Evolutionary conservation across 2,888 invertebrate genomes (phyloP).

Genomic region (Furcula furcula): DNA sequence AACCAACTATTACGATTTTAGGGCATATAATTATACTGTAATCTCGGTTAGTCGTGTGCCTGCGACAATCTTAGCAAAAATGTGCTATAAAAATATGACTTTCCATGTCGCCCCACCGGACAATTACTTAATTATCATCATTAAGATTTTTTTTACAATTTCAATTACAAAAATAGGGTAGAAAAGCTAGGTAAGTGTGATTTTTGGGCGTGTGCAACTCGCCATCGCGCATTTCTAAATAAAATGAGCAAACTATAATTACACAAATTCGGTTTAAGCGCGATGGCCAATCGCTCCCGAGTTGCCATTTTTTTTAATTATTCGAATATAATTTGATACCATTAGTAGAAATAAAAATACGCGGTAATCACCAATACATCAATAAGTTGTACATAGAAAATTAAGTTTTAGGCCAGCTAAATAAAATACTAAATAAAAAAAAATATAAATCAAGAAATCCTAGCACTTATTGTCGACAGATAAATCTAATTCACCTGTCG

Average conservation of each 20-base stretch:
- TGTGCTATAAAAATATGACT: slow-evolving; percentile 38
- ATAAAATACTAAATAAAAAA: slow-evolving; percentile 20
- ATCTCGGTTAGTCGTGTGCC: too few relatives aligned
- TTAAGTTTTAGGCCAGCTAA: slow-evolving; percentile 41
- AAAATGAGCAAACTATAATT: background rate
- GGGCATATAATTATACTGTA: too few relatives aligned
- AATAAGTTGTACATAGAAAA: slow-evolving; percentile 6
- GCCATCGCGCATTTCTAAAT: background rate
- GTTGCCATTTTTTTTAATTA: background rate
- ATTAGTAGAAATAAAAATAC: background rate
- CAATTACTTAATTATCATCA: slow-evolving; percentile 1
- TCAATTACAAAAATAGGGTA: slow-evolving; percentile 27
- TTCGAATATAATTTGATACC: background rate
- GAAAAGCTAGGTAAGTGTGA: slow-evolving; percentile 10
- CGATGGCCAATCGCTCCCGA: background rate
- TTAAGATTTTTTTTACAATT: slow-evolving; percentile 6
- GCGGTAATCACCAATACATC: background rate
- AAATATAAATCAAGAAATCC: background rate
- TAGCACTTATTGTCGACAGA: background rate
- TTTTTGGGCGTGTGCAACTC: background rate
- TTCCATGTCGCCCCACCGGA: slow-evolving; percentile 3
- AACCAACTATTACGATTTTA: too few relatives aligned
- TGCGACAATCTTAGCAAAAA: slow-evolving; percentile 28
- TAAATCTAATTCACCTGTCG: too few relatives aligned
- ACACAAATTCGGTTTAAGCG: background rate